Percentiles rank a stretch among this genome's conserved stretches.
Conservation (phyloP, 37 sponge, comb jelly and placozoan species). For the Beroe forskalii region DNA sequence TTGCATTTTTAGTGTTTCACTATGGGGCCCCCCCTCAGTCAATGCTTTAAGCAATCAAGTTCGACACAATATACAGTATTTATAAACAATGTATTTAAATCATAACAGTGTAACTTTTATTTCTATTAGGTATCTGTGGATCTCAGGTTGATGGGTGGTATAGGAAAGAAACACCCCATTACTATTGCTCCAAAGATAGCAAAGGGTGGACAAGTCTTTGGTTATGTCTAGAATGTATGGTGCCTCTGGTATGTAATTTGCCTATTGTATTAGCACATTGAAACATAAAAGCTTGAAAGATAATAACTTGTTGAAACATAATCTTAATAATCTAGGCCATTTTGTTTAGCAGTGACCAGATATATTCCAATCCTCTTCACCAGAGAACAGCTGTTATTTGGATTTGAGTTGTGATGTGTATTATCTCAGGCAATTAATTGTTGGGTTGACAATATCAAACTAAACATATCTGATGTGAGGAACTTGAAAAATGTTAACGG, state of each 20-base stretch:
- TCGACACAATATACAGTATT: no score
- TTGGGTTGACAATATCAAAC: conserved; percentile 63
- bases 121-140: conserved; percentile 22
- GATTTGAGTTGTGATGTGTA: not conserved
- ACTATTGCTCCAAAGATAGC: conserved; percentile 70
- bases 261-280: no score
- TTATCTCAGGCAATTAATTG: not conserved
- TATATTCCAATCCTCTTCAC: not conserved
- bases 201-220: conserved; percentile 74
- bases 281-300: no score
- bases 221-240: not conserved
- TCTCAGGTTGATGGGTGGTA: conserved; percentile 26
- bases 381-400: not conserved
- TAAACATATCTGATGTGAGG: conserved; percentile 63
- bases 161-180: conserved; percentile 57
- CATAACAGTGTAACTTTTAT: not conserved
- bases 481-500: conserved; percentile 68
- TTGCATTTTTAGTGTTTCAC: no score
- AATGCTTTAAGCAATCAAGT: no score
- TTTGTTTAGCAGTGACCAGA: not conserved
- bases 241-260: conserved; percentile 20
- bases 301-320: no score
- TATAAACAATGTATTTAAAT: not conserved
- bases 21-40: no score
- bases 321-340: not conserved